These are phyloP conservation scores for Heliconius nattereri DNA, from an alignment of 1,140 invertebrate species.

Conservation along the genomic window DNA sequence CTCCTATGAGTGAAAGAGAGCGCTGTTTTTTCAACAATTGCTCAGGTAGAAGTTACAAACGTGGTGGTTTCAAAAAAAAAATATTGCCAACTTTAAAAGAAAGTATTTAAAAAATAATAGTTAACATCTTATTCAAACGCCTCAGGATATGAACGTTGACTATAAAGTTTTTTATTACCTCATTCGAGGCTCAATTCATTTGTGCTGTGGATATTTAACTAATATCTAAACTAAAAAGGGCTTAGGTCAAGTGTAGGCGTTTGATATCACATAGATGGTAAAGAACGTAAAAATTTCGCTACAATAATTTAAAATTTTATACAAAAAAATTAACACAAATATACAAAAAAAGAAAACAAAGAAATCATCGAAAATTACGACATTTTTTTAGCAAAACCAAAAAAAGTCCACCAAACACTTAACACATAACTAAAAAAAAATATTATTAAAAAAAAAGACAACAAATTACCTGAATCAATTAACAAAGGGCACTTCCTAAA, in stretches of 20 bases:
- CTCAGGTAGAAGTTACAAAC: conserved; percentile 62
- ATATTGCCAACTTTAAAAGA: conserved; percentile 10
- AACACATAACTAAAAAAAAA: not conserved
- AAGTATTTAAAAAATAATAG: not conserved
- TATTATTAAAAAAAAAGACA: not conserved
- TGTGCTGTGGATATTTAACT: conserved; percentile 34
- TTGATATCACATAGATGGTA: conserved; percentile 7
- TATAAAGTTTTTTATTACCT: conserved; percentile 34
- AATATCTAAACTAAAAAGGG: conserved; percentile 38
- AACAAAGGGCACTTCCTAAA: conserved; percentile 52
- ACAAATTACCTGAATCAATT: not conserved
- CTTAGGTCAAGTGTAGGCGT: conserved; percentile 45
- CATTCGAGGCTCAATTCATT: conserved; percentile 29
- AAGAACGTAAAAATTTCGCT: not conserved
- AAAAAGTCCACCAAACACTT: not conserved
- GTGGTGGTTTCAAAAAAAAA: conserved; percentile 39
- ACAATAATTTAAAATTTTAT: not conserved
- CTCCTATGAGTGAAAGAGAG: conserved; percentile 50
- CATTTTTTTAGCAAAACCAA: not conserved
- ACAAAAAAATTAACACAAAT: not conserved
- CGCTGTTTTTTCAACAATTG: conserved; percentile 51
- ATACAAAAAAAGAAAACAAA: not conserved
- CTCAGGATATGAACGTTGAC: conserved; percentile 6
- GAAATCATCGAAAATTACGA: not conserved
- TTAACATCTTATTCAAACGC: not conserved